Evolutionary conservation across 1,140 invertebrate species (phyloP).

Genomic region (Philopotamus ludificatus): DNA sequence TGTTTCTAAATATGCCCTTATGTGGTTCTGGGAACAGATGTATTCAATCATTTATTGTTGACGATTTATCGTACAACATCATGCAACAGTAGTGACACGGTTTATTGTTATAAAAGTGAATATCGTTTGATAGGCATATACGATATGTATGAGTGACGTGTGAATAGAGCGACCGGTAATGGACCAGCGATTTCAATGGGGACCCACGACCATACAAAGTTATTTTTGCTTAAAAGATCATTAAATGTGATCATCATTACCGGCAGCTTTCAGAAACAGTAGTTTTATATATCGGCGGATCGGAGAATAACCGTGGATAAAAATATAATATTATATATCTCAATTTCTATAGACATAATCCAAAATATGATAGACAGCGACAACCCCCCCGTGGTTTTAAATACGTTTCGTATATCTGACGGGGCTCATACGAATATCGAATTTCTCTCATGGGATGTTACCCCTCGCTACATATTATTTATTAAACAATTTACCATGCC

Average conservation of each 20-base stretch:
- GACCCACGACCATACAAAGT: background rate
- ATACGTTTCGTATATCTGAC: background rate
- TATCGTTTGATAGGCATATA: background rate
- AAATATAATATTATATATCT: too few relatives aligned
- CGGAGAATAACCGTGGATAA: too few relatives aligned
- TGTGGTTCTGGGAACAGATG: too few relatives aligned
- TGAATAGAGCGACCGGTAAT: background rate
- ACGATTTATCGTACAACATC: too few relatives aligned
- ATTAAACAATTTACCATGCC: background rate
- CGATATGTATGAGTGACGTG: background rate
- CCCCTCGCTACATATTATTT: background rate
- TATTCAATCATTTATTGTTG: too few relatives aligned
- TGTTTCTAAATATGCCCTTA: too few relatives aligned
- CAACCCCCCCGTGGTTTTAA: conserved; percentile 6
- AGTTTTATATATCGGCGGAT: too few relatives aligned
- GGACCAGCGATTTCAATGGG: background rate
- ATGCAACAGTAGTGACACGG: too few relatives aligned
- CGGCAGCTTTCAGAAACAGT: too few relatives aligned
- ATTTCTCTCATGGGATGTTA: background rate
- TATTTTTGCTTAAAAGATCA: too few relatives aligned
- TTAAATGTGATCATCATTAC: too few relatives aligned
- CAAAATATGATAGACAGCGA: conserved; percentile 8
- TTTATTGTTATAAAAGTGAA: background rate
- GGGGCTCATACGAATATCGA: background rate
- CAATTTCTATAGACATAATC: background rate